Evolutionary conservation across 2,888 invertebrate genomes (phyloP).

Genomic region (Antitype chi): DNA sequence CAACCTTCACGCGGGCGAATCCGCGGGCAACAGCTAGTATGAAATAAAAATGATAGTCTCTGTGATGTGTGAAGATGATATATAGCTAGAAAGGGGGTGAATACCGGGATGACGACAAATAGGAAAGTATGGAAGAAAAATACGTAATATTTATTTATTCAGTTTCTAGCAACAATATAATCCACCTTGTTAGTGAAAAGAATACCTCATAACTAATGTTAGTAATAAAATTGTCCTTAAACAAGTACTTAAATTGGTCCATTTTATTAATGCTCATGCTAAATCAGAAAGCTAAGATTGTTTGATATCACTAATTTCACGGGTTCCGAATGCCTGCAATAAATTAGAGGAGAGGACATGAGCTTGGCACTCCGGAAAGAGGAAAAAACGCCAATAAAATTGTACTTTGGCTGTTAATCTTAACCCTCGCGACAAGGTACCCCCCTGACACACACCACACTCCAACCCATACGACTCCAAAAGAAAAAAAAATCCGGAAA

Average conservation of each 20-base stretch:
- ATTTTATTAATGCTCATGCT: no score
- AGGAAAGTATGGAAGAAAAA: not conserved
- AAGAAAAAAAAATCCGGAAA: no score
- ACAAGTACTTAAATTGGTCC: no score
- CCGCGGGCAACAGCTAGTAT: no score
- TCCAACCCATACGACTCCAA: no score
- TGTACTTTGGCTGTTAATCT: constrained; percentile 87
- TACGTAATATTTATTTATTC: no score
- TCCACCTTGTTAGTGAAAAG: no score
- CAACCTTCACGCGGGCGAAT: not conserved
- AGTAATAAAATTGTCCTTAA: no score
- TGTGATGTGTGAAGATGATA: not conserved
- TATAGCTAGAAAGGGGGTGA: not conserved
- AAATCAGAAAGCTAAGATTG: no score
- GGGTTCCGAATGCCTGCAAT: constrained; percentile 81
- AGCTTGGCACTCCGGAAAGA: constrained; percentile 84
- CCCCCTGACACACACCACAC: no score
- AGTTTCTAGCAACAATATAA: no score
- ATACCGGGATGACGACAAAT: not conserved
- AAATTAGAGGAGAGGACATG: constrained; percentile 87
- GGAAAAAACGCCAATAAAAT: constrained; percentile 89
- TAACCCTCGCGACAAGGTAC: constrained; percentile 78
- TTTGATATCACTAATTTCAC: constrained; percentile 84
- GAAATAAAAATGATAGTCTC: not conserved
- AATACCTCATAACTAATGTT: no score